Conservation (phyloP, 2,888 invertebrate species). For the Sinelater perroti region DNA sequence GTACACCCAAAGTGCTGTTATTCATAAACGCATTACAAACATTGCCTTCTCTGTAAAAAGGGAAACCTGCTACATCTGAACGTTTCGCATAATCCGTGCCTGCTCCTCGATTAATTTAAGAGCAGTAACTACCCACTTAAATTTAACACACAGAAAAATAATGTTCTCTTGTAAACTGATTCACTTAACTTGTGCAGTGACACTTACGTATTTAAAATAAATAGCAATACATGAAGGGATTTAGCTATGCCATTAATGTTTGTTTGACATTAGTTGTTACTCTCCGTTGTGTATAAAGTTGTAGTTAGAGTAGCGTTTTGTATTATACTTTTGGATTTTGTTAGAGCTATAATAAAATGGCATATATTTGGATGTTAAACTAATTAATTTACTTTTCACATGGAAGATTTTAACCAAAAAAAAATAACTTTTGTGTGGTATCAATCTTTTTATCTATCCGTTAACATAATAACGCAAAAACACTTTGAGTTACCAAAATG, state of each 20-base stretch:
- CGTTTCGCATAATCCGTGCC: slow-evolving; percentile 43
- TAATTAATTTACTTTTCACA: slow-evolving; percentile 24
- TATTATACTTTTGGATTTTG: slow-evolving; percentile 62
- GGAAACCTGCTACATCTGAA: not conserved
- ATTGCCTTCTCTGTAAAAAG: slow-evolving; percentile 30
- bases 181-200: slow-evolving; percentile 36
- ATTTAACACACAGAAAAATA: slow-evolving; percentile 22
- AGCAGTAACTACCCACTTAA: slow-evolving; percentile 1
- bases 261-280: slow-evolving; percentile 36
- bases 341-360: slow-evolving; percentile 63
- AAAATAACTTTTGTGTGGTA: too few species aligned
- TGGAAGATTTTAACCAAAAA: too few species aligned
- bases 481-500: too few species aligned
- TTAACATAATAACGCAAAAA: too few species aligned
- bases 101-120: slow-evolving; percentile 35
- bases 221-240: slow-evolving; percentile 36
- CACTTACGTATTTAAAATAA: slow-evolving; percentile 32
- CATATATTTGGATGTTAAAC: slow-evolving; percentile 62
- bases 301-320: slow-evolving; percentile 59
- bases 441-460: too few species aligned
- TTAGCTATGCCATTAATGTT: slow-evolving; percentile 36
- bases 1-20: slow-evolving; percentile 49
- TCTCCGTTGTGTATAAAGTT: slow-evolving; percentile 58
- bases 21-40: slow-evolving; percentile 30
- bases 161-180: slow-evolving; percentile 30